phyloP scores from a whole-genome alignment of 2,888 invertebrate species.

The Rutpela maculata region DNA sequence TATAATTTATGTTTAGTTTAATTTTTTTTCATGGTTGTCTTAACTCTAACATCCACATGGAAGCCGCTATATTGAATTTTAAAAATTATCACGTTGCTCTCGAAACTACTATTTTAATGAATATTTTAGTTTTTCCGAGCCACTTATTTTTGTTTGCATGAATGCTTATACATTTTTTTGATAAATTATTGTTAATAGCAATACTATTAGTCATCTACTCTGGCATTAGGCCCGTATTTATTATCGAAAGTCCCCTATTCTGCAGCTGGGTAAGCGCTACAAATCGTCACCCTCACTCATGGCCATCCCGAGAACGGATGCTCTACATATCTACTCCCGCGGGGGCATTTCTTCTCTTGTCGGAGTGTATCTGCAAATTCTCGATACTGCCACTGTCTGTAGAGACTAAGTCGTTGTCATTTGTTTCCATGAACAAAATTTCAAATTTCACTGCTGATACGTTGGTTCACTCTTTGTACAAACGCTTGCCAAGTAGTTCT shows the following conservation, averaged over 20 bases:
- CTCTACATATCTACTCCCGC: conserved; percentile 61
- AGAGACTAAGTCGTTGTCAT: conserved; percentile 27
- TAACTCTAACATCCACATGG: too few relatives aligned
- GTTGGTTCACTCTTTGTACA: neutral
- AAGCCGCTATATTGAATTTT: too few relatives aligned
- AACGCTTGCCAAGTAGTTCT: neutral
- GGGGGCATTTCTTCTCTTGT: conserved; percentile 60
- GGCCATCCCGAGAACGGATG: conserved; percentile 58
- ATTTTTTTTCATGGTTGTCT: too few relatives aligned
- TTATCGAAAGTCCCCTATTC: conserved; percentile 28
- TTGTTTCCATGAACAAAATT: conserved; percentile 43
- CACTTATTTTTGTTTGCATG: too few relatives aligned
- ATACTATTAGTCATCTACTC: neutral
- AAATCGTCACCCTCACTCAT: conserved; percentile 62
- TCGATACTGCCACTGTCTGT: conserved; percentile 36
- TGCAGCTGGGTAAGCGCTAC: conserved; percentile 62
- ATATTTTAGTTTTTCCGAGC: too few relatives aligned
- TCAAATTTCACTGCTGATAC: conserved; percentile 8
- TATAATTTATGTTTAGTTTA: too few relatives aligned
- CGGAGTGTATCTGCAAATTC: conserved; percentile 46
- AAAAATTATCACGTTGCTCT: too few relatives aligned
- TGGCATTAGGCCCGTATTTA: conserved; percentile 51
- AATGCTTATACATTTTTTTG: too few relatives aligned
- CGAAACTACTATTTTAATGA: too few relatives aligned
- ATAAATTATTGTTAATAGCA: too few relatives aligned